These are phyloP conservation scores for Hetaerina titia DNA, from an alignment of 2,888 invertebrate species.

Conservation along the genomic window DNA sequence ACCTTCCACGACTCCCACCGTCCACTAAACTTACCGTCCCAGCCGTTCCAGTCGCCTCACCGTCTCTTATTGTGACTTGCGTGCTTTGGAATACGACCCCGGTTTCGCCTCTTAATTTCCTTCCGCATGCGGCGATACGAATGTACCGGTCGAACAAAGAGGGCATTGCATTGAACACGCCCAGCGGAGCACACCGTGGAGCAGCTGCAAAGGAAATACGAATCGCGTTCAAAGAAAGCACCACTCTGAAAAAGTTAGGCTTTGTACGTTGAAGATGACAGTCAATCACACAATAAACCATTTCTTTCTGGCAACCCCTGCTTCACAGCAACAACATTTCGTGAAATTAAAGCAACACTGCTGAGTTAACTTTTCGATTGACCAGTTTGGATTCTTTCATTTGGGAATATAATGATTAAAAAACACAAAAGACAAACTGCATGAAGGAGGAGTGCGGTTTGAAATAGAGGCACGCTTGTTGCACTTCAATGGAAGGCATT, in stretches of 20 bases:
- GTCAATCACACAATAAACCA: background rate
- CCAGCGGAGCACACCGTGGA: background rate
- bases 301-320: too few relatives aligned
- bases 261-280: background rate
- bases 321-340: too few relatives aligned
- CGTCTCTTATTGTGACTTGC: slow-evolving; percentile 63
- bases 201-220: background rate
- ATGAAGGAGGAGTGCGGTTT: too few relatives aligned
- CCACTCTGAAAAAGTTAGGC: background rate
- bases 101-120: slow-evolving; percentile 7
- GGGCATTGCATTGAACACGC: background rate
- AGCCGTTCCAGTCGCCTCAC: slow-evolving; percentile 24
- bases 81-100: slow-evolving; percentile 45
- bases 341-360: too few relatives aligned
- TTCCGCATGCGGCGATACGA: slow-evolving; percentile 15
- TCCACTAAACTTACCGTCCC: slow-evolving; percentile 6
- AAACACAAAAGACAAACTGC: too few relatives aligned
- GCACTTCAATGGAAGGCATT: too few relatives aligned
- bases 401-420: too few relatives aligned
- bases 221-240: background rate
- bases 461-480: too few relatives aligned
- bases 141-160: background rate
- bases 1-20: background rate
- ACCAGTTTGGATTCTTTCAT: too few relatives aligned
- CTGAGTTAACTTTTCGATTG: too few relatives aligned